phyloP scores from a whole-genome alignment of 1,140 invertebrate genomes.

The Drosophila serrata region DNA sequence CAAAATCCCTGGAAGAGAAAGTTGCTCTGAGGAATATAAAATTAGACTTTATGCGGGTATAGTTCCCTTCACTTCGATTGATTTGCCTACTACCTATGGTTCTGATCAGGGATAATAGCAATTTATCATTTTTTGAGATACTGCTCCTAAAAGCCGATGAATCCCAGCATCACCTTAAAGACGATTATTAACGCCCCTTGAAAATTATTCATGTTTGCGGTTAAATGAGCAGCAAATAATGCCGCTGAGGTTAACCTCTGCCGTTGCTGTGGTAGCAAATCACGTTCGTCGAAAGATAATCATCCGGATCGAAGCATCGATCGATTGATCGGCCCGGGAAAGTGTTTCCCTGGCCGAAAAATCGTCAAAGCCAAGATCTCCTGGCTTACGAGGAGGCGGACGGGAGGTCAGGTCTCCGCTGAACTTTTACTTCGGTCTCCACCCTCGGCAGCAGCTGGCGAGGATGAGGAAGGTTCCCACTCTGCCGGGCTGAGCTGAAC shows the following conservation, averaged over 20 bases:
- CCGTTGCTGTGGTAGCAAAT: constrained; percentile 59
- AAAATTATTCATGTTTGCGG: constrained; percentile 37
- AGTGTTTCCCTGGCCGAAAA: constrained; percentile 51
- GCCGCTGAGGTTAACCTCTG: constrained; percentile 48
- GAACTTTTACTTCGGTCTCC: constrained; percentile 44
- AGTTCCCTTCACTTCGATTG: not conserved
- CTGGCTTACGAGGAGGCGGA: constrained; percentile 25
- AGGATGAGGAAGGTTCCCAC: constrained; percentile 28
- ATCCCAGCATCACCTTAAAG: not conserved
- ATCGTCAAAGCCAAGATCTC: constrained; percentile 20
- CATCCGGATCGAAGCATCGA: constrained; percentile 26
- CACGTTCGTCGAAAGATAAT: constrained; percentile 54
- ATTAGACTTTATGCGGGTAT: constrained; percentile 1
- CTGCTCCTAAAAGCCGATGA: not conserved
- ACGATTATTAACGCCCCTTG: constrained; percentile 24
- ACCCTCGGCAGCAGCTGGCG: constrained; percentile 20
- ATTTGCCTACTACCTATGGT: not conserved
- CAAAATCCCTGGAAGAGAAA: constrained; percentile 26
- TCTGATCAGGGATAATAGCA: not conserved
- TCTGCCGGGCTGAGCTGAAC: not conserved
- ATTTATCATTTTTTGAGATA: not conserved
- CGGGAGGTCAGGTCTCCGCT: constrained; percentile 7
- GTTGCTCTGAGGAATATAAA: constrained; percentile 2
- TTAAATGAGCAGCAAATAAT: constrained; percentile 56
- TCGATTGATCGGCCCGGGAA: constrained; percentile 42